Percentiles rank a stretch among this genome's conserved stretches.
These are phyloP conservation scores for Pterobdella sp. DNA, from an alignment of 2,888 invertebrate genomes.

Conservation along the genomic window DNA sequence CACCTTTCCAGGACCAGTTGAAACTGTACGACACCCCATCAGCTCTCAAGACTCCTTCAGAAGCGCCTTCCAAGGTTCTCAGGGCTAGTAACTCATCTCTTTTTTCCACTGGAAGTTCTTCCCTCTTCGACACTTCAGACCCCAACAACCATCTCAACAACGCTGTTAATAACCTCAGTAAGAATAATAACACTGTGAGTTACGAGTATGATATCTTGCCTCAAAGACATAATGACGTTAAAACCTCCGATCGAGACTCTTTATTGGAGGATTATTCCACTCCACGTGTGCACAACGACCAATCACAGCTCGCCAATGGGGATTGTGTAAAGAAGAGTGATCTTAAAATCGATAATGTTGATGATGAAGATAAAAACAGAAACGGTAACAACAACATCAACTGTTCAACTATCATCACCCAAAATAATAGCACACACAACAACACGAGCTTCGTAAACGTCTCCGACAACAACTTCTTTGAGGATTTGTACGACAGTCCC, in stretches of 20 bases:
- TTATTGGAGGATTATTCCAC: slow-evolving; percentile 33
- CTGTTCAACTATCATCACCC: too few species aligned
- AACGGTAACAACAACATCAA: not conserved
- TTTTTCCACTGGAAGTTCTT: slow-evolving; percentile 54
- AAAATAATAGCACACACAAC: not conserved
- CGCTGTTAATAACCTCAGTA: slow-evolving; percentile 43
- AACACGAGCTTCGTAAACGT: slow-evolving; percentile 13
- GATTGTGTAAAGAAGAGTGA: not conserved
- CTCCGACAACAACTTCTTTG: slow-evolving; percentile 14
- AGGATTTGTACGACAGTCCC: slow-evolving; percentile 32
- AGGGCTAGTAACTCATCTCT: slow-evolving; percentile 50
- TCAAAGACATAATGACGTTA: not conserved
- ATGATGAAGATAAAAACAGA: not conserved
- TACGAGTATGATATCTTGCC: not conserved
- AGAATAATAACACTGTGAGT: slow-evolving; percentile 29
- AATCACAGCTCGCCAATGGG: not conserved
- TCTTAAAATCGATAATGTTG: not conserved
- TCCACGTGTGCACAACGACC: slow-evolving; percentile 20
- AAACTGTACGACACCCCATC: too few species aligned
- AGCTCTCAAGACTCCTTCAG: too few species aligned
- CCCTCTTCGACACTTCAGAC: slow-evolving; percentile 56
- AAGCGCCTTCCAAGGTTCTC: slow-evolving; percentile 43
- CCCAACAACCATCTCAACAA: slow-evolving; percentile 45
- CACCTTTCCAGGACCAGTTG: too few species aligned
- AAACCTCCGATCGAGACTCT: slow-evolving; percentile 28